These are phyloP conservation scores for Onychostruthus taczanowskii DNA, from an alignment of 2,113 vertebrate species.

Conservation along the genomic window DNA sequence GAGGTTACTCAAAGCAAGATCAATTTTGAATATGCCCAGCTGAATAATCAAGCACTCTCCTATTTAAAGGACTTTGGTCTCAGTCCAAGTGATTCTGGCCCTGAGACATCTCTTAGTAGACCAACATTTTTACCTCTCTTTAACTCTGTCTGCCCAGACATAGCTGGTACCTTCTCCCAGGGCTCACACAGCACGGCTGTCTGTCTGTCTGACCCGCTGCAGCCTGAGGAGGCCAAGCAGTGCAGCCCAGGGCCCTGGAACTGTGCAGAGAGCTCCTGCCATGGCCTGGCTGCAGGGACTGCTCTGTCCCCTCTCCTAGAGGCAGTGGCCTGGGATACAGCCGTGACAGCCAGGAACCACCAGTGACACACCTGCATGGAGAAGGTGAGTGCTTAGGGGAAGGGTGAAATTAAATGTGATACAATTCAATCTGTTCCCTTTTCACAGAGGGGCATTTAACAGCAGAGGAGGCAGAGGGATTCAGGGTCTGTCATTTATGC, in stretches of 20 bases:
- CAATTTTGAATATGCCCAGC: slow-evolving; percentile 38
- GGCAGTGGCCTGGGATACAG: background rate
- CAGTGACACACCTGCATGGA: background rate
- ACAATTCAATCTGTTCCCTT: background rate
- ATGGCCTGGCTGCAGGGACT: background rate
- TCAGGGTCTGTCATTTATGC: background rate
- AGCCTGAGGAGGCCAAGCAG: background rate
- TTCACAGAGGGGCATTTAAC: background rate
- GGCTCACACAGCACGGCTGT: background rate
- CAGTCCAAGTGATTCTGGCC: background rate
- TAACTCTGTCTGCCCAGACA: background rate
- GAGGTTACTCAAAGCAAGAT: slow-evolving; percentile 19
- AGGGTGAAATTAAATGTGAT: background rate
- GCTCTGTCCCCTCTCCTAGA: background rate
- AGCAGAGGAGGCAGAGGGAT: background rate
- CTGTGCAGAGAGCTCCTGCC: background rate
- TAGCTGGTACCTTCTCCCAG: background rate
- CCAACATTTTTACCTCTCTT: slow-evolving; percentile 53
- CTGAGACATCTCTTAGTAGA: background rate
- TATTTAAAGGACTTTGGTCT: slow-evolving; percentile 46
- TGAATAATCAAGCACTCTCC: slow-evolving; percentile 38
- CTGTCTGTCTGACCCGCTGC: background rate
- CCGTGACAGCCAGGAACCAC: background rate
- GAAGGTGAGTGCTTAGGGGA: slow-evolving; percentile 12
- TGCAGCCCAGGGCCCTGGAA: background rate